Evolutionary conservation across 2,113 vertebrate genomes (phyloP), one percentile per base, ranked within the genome.

Genomic region (Chascanopsetta lugubris): DNA sequence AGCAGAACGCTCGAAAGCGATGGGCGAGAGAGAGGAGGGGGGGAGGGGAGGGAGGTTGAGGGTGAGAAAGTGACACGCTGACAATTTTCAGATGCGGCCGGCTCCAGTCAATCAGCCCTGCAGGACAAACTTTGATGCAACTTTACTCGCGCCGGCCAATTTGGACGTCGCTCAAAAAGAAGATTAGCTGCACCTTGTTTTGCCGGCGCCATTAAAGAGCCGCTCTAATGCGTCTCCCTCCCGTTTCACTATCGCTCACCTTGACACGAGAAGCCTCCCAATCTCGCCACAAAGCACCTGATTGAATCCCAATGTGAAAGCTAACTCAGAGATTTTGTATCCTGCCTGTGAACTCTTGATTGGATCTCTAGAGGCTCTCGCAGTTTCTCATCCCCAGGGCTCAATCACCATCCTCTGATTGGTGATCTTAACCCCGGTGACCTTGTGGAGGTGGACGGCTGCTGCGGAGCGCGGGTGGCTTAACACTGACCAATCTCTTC

Each of bases 351-450:
- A 32, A 46, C 57, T 56, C 58, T 50, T 81, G 78, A 87, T 84
- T 86, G 80, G 66, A 59, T 80, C 80, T 65, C 48, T 3, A 6
- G 78, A 64, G 60, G 60, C 62, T 61, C 61, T 53, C 8, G 10
- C 63, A n/a, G 53, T 69, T 72, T 75, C 57, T 70, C 58, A 46
- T 74, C 78, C 57, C 32, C 42, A 59, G 34, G 63, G 65, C 61
- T 82, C 87, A 84, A 84, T 88, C 85, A 79, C 65, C 59, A 43
- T 58, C 48, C 54, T 66, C 74, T 86, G 76, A 89, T 87, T 89
- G 85, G 79, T 49, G 56, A 80, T 79, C 54, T 84, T 89, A 85
- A 83, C 76, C 72, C 63, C 38, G 1, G 20, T 7, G 77, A 83
- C 79, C 82, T 59, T n/a, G 6, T 21, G 32, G 50, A 83, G 43